Base-by-base conservation (phyloP, 1,140 invertebrate species). In the Helicorthomorpha holstii region DNA sequence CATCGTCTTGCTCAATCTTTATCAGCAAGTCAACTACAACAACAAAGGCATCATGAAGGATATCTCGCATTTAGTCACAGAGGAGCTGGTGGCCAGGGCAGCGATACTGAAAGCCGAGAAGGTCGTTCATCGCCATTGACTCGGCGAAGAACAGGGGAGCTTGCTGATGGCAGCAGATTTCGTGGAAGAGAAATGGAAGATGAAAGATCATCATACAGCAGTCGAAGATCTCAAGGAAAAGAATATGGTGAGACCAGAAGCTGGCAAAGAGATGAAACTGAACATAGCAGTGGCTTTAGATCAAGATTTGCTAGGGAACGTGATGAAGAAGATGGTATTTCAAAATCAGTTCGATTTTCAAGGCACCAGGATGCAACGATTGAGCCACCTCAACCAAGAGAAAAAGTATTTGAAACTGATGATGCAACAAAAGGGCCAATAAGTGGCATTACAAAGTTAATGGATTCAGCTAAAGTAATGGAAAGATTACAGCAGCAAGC, bases 381-480 rank as follows among this genome's bases (percentile, higher is more conserved):
- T 22, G 53, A 58, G 54, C 54, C 58, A 50, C 48, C 52, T 65
- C 50, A 66, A 69, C 55, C 69, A 19, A 58, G 84, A 48, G 83
- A 87, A 63, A 76, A 80, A 49, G 83, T 91, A 0, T 68, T 88
- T 19, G 87, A 91, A 62, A 90, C 86, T 2, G 87, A 93, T 68
- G 87, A 91, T 61, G 85, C 84, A 0, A 80, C 85, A 2, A 73
- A 81, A 50, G 89, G 88, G 3, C 88, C 88, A 1, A 72, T 94
- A 0, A 90, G 85, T 65, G 89, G 88, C 14, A 88, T 93, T 61
- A 83, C 85, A 48, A 73, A 85, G n/a, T 68, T 92, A 2, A 78
- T 78, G n/a, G 89, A 93, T 63, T 90, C 85, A 27, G 82, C 86
- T 0, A 72, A 85, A 43, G 83, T 91, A 0, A 88, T 92, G 75